A percentile compares a stretch with the other conserved stretches of the same genome.
These are phyloP conservation scores for Rhopalosiphum padi DNA, from an alignment of 1,140 invertebrate species.

Conservation along the genomic window DNA sequence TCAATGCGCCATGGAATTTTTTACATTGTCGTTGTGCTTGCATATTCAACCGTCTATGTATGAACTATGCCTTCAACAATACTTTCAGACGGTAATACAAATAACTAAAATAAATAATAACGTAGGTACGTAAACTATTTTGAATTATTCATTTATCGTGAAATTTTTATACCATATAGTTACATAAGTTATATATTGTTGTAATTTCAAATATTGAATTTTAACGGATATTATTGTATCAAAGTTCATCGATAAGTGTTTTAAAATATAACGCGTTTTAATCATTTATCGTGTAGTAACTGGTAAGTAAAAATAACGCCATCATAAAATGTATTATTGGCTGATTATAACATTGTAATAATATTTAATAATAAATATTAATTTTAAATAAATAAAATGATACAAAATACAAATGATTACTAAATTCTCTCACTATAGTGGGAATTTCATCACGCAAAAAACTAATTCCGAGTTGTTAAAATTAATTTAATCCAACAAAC, in stretches of 20 bases:
- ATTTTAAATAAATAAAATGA: not conserved
- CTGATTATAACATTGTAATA: not conserved
- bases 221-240: not conserved
- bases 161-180: not conserved
- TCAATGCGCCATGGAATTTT: not conserved
- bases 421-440: not conserved
- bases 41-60: not conserved
- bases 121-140: not conserved
- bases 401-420: not conserved
- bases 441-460: not conserved
- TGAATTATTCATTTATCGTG: not conserved
- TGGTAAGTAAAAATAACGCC: not conserved
- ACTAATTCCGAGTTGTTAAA: not conserved
- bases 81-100: not conserved
- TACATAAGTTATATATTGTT: not conserved
- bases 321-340: not conserved
- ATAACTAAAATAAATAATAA: not conserved
- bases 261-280: not conserved
- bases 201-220: not conserved
- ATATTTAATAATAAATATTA: not conserved
- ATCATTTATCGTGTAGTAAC: not conserved
- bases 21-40: not conserved
- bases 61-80: not conserved
- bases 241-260: not conserved
- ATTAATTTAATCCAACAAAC: conserved; percentile 1